Evolutionary conservation across 2,888 invertebrate species (phyloP).

Genomic region (Agrypnus murinus): DNA sequence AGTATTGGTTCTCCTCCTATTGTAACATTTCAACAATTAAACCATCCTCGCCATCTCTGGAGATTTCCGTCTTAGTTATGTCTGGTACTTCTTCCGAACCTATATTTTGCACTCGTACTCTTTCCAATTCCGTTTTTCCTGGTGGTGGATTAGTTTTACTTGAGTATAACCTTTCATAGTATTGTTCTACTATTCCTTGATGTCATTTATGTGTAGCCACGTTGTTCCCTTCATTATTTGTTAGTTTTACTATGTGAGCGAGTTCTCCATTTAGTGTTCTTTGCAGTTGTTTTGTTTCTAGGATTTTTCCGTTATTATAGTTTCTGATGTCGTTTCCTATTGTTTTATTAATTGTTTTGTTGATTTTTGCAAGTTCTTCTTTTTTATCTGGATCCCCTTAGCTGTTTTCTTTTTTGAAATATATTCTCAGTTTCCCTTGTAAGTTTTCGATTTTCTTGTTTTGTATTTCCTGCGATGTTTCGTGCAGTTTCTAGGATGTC

Average conservation of each 20-base stretch:
- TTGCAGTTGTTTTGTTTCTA: neutral
- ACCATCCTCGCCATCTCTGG: neutral
- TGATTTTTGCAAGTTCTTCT: constrained; percentile 3
- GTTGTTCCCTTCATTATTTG: constrained; percentile 2
- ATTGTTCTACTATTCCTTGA: neutral
- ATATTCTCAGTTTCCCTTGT: neutral
- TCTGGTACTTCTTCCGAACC: constrained; percentile 14
- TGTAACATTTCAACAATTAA: constrained; percentile 15
- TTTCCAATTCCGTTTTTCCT: constrained; percentile 5
- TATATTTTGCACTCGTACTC: constrained; percentile 10
- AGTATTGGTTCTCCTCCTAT: constrained; percentile 14
- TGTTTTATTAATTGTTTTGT: constrained; percentile 5
- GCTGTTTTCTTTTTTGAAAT: neutral
- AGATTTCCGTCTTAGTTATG: constrained; percentile 13
- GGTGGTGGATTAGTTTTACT: constrained; percentile 1
- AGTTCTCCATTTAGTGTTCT: constrained; percentile 5
- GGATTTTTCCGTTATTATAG: constrained; percentile 4
- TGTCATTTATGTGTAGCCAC: neutral
- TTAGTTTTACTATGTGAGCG: constrained; percentile 11
- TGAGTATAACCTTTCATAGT: neutral
- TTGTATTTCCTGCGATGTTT: neutral
- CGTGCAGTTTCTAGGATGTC: too few relatives aligned
- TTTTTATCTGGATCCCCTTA: neutral
- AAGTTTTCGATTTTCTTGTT: neutral
- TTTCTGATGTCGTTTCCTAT: neutral